A percentile compares a stretch with the other conserved stretches of the same genome.
Conservation (phyloP, 1,140 invertebrate species). For the Orius insidiosus region DNA sequence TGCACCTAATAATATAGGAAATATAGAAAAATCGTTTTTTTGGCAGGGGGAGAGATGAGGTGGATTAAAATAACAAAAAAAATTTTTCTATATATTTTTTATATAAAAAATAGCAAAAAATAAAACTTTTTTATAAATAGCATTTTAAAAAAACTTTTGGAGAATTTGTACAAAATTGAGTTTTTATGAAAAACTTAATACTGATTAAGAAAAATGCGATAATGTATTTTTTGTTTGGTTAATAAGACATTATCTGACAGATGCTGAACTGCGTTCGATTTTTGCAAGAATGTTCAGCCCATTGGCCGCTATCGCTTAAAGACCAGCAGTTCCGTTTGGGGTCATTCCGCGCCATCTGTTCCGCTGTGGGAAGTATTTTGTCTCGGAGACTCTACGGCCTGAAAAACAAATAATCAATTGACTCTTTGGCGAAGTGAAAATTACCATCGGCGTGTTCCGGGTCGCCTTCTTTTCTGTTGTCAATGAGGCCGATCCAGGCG, state of each 20-base stretch:
- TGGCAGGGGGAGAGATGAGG: too few relatives aligned
- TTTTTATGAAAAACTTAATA: too few relatives aligned
- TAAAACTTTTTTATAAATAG: too few relatives aligned
- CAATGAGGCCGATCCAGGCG: slow-evolving; percentile 15
- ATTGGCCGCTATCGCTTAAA: slow-evolving; percentile 7
- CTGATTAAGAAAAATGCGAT: too few relatives aligned
- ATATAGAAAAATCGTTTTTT: too few relatives aligned
- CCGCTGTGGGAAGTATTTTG: slow-evolving; percentile 11
- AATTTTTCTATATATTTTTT: too few relatives aligned
- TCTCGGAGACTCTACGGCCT: slow-evolving; percentile 14
- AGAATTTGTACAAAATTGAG: too few relatives aligned
- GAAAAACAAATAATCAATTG: too few relatives aligned
- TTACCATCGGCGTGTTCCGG: slow-evolving; percentile 10
- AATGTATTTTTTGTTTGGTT: not conserved
- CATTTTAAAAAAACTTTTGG: too few relatives aligned
- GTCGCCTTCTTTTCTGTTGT: slow-evolving; percentile 12
- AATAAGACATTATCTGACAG: slow-evolving; percentile 14
- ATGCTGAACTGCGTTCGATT: slow-evolving; percentile 14
- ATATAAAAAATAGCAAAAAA: too few relatives aligned
- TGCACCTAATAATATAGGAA: too few relatives aligned
- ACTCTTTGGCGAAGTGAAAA: not conserved
- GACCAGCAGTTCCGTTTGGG: slow-evolving; percentile 16
- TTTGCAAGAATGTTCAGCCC: slow-evolving; percentile 16
- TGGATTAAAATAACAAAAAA: too few relatives aligned
- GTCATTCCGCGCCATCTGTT: slow-evolving; percentile 8